A percentile compares a stretch with the other conserved stretches of the same genome.
These are phyloP conservation scores for Zaprionus capensis DNA, from an alignment of 1,140 invertebrate species.

Conservation along the genomic window DNA sequence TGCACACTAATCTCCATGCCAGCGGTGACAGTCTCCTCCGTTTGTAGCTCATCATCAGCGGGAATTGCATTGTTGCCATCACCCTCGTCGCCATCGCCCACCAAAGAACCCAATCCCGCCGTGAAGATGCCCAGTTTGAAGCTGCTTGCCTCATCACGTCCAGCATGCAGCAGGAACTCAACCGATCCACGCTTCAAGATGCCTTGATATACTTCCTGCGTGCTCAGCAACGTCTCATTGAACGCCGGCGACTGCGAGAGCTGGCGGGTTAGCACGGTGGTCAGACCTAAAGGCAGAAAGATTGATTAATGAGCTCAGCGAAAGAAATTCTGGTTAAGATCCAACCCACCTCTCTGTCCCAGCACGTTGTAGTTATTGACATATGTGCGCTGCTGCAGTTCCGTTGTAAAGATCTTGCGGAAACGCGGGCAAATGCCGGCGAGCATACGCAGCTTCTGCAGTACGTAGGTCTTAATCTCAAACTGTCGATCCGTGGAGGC, in stretches of 20 bases:
- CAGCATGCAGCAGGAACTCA: slow-evolving; percentile 88
- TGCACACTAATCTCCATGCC: slow-evolving; percentile 93
- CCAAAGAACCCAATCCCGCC: slow-evolving; percentile 89
- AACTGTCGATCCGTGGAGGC: slow-evolving; percentile 85
- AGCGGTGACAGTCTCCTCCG: slow-evolving; percentile 88
- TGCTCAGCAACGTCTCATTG: slow-evolving; percentile 89
- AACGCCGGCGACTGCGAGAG: slow-evolving; percentile 86
- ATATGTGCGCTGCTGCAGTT: slow-evolving; percentile 83
- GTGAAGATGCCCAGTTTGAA: slow-evolving; percentile 92
- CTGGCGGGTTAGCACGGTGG: slow-evolving; percentile 88
- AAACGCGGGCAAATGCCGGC: slow-evolving; percentile 85
- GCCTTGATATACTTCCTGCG: slow-evolving; percentile 90
- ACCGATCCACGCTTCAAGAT: slow-evolving; percentile 91
- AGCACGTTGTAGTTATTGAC: slow-evolving; percentile 89
- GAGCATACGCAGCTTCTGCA: slow-evolving; percentile 88
- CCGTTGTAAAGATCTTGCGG: slow-evolving; percentile 79
- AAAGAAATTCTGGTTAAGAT: not conserved
- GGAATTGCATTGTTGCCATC: slow-evolving; percentile 81
- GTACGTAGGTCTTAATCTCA: slow-evolving; percentile 89
- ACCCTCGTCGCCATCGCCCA: slow-evolving; percentile 86
- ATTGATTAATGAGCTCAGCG: not conserved
- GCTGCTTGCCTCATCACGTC: slow-evolving; percentile 85
- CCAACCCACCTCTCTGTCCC: slow-evolving; percentile 85
- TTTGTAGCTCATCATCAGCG: slow-evolving; percentile 86
- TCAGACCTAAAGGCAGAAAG: slow-evolving; percentile 85